Base-by-base conservation (phyloP, 2,888 invertebrate genomes). In the Pseudolycoriella hygida region DNA sequence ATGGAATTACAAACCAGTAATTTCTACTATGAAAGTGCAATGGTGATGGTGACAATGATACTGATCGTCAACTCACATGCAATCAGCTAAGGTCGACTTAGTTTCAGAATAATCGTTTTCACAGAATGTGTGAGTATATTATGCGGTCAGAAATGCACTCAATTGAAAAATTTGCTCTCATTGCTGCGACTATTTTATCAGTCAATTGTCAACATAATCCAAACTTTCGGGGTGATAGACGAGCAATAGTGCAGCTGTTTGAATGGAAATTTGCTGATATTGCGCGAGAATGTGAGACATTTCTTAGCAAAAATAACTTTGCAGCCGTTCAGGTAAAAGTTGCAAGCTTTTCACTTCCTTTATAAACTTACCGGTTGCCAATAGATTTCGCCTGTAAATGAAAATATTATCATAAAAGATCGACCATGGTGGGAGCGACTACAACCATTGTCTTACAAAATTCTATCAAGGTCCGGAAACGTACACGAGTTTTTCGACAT, bases 351-450 rank as follows among this genome's bases (percentile, higher is more conserved):
- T 30, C 41, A 45, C 1, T 42, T 49, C n/a, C n/a, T n/a, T n/a
- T n/a, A n/a, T n/a, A n/a, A n/a, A n/a, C n/a, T n/a, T n/a, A n/a
- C n/a, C n/a, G n/a, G n/a, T n/a, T n/a, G n/a, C n/a, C n/a, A 46
- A 3, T 44, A 74, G 74, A 64, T 73, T 40, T 75, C 74, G 0
- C 75, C 75, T 0, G 69, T 73, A 0, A 71, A 69, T 45, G 75
- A 76, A 54, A 73, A 75, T 52, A 60, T 71, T 4, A 56, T 71
- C 40, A 51, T 58, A 1, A 60, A 64, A 50, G 64, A 64, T 48
- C 61, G 79, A 11, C 83, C 88, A 0, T 89, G 88, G 88, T 87
- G 77, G 76, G 86, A 87, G 62, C 67, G 86, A 12, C 87, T 87
- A 60, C 86, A 88, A 60, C 80, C 84, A 0, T 70, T 86, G 50